phyloP scores from a whole-genome alignment of 64 coral and sea anemone genomes.

The Pachyseris speciosa region DNA sequence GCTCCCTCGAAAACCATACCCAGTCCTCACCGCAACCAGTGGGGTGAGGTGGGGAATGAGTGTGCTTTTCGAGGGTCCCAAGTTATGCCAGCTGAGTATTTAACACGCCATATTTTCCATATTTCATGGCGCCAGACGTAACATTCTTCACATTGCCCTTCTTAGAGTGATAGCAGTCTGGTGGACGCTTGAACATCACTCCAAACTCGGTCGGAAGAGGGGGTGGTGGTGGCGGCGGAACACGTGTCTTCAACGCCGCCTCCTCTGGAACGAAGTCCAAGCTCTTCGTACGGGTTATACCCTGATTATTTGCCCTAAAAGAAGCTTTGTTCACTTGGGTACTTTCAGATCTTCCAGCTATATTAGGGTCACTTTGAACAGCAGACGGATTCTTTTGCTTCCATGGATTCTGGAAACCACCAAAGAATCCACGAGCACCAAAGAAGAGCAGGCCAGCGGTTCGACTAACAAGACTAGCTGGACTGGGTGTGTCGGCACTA shows the following conservation, averaged over 20 bases:
- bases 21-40: neutral
- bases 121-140: neutral
- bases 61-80: constrained; percentile 24
- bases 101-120: constrained; percentile 41
- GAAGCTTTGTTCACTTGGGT: neutral
- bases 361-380: constrained; percentile 46
- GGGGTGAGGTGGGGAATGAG: neutral
- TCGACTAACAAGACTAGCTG: constrained; percentile 64
- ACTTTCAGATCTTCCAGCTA: neutral
- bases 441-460: constrained; percentile 85
- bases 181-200: constrained; percentile 32
- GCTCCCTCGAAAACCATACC: constrained; percentile 29
- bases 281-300: constrained; percentile 46
- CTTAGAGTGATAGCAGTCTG: constrained; percentile 33
- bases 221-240: constrained; percentile 44
- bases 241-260: neutral
- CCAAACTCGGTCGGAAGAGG: constrained; percentile 22
- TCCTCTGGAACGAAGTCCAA: constrained; percentile 70
- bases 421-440: constrained; percentile 64
- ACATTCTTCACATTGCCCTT: neutral
- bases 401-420: constrained; percentile 53
- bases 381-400: constrained; percentile 11
- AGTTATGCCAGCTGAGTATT: constrained; percentile 30
- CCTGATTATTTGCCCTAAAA: neutral
- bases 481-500: constrained; percentile 48